Evolutionary conservation across 2,888 invertebrate species (phyloP), one percentile per base, ranked within the genome.

Genomic region (Ferdinandea cuprea): DNA sequence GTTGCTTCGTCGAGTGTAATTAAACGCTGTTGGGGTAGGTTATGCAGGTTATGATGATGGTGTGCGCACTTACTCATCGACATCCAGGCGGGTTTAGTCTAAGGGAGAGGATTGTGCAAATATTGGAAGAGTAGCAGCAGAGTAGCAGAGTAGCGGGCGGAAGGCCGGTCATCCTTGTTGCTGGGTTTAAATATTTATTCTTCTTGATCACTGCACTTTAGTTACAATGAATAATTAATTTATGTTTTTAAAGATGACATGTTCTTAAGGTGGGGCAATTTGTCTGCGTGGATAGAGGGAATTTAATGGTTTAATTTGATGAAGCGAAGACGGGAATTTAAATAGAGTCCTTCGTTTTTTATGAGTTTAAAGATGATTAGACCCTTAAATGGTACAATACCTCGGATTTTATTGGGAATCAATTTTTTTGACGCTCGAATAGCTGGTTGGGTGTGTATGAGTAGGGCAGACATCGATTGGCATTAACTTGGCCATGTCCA

Each of bases 1-100:
- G 71, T 71, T 71, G 71, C 71, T 42, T 19, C 30, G 50, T 30
- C 32, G 42, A 52, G 68, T 69, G 56, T 71, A 71, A 71, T 71
- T 71, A 71, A 71, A 50, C 50, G 40, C 40, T 50, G 44, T 48
- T 50, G 50, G 71, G 71, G 59, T 71, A 40, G 50, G 59, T 71
- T 42, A 3, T 52, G 40, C 15, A 50, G 59, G 71, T 59, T 50
- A 71, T 28, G 32, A 71, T 28, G 32, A 5, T 52, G 28, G 15
- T 28, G 52, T 2, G 44, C 44, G 46, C 44, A 68, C 54, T 54
- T 48, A 58, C 30, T 32, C 50, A 58, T 19, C 19, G 58, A n/a
- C n/a, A n/a, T n/a, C n/a, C n/a, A n/a, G 21, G 37, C 21, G 25
- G 35, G 37, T 28, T 46, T 17, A 46, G 69, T 58, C 59, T 25